Conservation (phyloP, 2,888 invertebrate species). For the Megastigmus dorsalis region DNA sequence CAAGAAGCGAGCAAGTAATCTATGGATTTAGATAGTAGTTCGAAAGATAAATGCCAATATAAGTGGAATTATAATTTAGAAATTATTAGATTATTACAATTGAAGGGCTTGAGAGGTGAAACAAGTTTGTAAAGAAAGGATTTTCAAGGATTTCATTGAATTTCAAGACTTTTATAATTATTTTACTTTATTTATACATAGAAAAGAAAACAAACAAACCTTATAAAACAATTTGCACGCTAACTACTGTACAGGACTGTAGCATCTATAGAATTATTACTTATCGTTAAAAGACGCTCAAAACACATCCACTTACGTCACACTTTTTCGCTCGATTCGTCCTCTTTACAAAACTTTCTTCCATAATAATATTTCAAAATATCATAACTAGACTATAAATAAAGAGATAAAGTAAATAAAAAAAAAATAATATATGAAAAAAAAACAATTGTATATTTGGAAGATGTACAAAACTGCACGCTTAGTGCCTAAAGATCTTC, state of each 20-base stretch:
- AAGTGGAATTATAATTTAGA: background rate
- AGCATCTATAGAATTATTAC: constrained; percentile 36
- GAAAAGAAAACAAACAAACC: constrained; percentile 67
- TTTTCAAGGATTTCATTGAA: background rate
- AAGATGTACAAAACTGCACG: constrained; percentile 6
- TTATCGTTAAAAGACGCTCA: constrained; percentile 23
- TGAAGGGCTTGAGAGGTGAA: no score
- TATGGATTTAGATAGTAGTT: no score
- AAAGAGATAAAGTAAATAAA: no score
- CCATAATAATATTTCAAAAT: no score
- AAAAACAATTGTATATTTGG: background rate
- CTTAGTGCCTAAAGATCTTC: background rate
- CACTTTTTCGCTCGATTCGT: background rate
- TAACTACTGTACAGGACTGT: constrained; percentile 64
- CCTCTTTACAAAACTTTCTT: background rate
- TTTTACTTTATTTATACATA: constrained; percentile 55
- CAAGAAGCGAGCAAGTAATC: no score
- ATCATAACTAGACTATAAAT: no score
- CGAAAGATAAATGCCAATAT: background rate
- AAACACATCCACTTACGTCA: constrained; percentile 17
- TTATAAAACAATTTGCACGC: constrained; percentile 66
- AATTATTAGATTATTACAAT: background rate
- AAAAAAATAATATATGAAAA: no score
- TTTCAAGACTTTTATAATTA: background rate
- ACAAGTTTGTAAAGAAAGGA: background rate